Conservation (phyloP, 2,113 vertebrate genomes). For the Pangasianodon hypophthalmus region DNA sequence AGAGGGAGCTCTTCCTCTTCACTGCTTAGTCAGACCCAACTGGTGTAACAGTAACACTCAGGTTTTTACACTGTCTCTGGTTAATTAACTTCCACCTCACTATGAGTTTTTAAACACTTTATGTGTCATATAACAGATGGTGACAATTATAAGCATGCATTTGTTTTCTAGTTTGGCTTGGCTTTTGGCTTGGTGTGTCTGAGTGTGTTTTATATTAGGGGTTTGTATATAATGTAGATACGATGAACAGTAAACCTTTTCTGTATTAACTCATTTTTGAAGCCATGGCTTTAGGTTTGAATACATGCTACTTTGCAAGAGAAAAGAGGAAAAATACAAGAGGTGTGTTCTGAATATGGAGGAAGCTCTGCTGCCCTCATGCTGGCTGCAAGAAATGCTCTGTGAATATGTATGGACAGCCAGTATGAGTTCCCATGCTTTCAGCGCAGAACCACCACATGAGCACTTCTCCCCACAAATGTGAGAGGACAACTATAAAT, state of each 20-base stretch:
- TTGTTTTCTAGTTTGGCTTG: constrained; percentile 20
- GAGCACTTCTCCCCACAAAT: constrained; percentile 13
- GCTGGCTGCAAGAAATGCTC: neutral
- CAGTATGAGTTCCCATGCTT: neutral
- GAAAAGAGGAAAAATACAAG: neutral
- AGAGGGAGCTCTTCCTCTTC: constrained; percentile 50
- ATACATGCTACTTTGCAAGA: neutral
- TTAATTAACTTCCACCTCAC: constrained; percentile 38
- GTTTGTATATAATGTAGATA: neutral
- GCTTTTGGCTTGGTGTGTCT: neutral
- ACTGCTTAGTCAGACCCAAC: neutral
- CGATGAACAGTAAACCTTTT: neutral
- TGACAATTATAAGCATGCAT: constrained; percentile 13
- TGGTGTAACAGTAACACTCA: neutral
- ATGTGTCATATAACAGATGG: constrained; percentile 34
- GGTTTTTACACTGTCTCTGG: neutral
- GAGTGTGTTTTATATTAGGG: neutral
- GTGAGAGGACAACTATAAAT: constrained; percentile 23
- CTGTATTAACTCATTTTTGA: neutral
- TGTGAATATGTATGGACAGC: constrained; percentile 25
- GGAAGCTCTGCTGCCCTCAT: neutral
- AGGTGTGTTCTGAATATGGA: constrained; percentile 9
- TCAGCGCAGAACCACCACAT: constrained; percentile 15
- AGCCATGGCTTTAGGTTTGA: neutral
- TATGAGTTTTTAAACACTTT: constrained; percentile 36